These are phyloP conservation scores for Formica aserva DNA, from an alignment of 2,888 invertebrate genomes.

Conservation along the genomic window DNA sequence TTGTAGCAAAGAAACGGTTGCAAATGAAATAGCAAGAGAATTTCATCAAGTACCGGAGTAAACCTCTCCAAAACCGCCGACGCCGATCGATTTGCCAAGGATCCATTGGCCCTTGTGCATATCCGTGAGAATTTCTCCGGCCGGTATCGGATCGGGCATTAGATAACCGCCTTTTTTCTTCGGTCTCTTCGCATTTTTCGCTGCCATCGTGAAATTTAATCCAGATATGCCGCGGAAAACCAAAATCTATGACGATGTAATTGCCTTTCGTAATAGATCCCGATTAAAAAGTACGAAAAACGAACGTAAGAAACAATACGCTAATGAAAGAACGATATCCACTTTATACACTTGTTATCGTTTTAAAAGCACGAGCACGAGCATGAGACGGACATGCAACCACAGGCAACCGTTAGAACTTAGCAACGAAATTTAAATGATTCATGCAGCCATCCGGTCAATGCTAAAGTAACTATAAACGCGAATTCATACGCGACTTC, in stretches of 20 bases:
- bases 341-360: neutral
- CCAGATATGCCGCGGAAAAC: neutral
- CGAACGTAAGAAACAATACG: neutral
- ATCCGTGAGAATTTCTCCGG: constrained; percentile 93
- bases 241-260: neutral
- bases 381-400: neutral
- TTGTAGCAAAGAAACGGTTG: neutral
- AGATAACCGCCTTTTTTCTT: constrained; percentile 86
- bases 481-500: neutral
- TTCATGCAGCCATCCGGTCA: neutral
- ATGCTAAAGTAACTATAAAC: neutral
- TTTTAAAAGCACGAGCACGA: too few species aligned
- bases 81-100: constrained; percentile 94
- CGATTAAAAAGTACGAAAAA: neutral
- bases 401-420: neutral
- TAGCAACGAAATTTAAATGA: neutral
- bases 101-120: constrained; percentile 93
- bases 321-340: neutral
- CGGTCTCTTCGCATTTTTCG: constrained; percentile 74
- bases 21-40: neutral
- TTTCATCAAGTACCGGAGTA: constrained; percentile 89
- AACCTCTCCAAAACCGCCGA: constrained; percentile 97
- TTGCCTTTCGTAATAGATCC: neutral
- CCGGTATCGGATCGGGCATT: constrained; percentile 91
- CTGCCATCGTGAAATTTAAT: constrained; percentile 76